Evolutionary conservation across 2,888 invertebrate species (phyloP), one percentile per base, ranked within the genome.

Genomic region (Glyphotaelius pellucidus): DNA sequence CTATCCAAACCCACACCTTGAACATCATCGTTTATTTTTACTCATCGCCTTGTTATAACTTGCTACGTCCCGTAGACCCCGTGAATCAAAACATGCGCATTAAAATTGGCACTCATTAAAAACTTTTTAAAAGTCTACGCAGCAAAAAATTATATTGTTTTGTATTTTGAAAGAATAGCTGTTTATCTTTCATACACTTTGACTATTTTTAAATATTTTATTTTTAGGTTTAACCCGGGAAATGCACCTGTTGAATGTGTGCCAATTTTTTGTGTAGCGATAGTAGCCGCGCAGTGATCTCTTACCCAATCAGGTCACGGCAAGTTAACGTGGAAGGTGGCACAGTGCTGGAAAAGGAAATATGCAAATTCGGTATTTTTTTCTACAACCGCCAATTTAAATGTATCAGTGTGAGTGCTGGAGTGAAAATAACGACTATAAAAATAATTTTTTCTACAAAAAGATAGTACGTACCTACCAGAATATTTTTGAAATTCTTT

Each of bases 281-380:
- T 35, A 91, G 52, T 90, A 91, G 14, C 80, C 30, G n/a, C 52
- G 30, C 83, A 87, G 90, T 86, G 31, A 91, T 86, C 86, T 91
- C 35, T 85, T 90, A 86, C 47, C 90, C 90, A 91, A 91, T 91
- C 79, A 91, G 86, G 85, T 42, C 80, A 42, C 86, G 47, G 79
- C 90, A 91, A 87, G 90, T 91, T 91, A 47, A 80, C 90, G 35
- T 30, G n/a, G 83, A 83, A 38, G 35, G 83, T 32, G 25, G 32
- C 83, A 38, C 83, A 83, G 83, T 83, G 83, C 83, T 35, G 35
- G 83, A 83, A 83, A 42, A n/a, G 47, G n/a, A 84, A 84, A 25
- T 32, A 35, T 25, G 38, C 25, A 80, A 35, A 35, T 32, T 31
- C 19, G 32, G 19, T 32, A 15, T 83, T 83, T 31, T 32, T 12